Base-by-base conservation (phyloP, 1,140 invertebrate species). In the Globodera rostochiensis region DNA sequence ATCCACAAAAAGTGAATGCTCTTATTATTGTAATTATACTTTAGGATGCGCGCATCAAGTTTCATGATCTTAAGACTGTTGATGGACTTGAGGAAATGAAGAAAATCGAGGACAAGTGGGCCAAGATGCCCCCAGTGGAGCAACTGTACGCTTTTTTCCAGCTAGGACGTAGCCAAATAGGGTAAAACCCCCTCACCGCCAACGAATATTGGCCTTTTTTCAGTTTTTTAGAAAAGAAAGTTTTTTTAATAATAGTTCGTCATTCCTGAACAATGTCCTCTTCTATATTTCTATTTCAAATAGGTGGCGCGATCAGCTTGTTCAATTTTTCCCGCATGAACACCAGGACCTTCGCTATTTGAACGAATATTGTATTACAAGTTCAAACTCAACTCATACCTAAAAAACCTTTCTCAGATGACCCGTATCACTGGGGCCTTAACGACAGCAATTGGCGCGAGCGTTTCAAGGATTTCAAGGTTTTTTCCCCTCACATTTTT, bases 41-140 rank as follows among this genome's bases (percentile, higher is more conserved):
- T 53, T 69, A 85, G 84, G 85, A 90, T 25, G 83, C 82, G 15
- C 87, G 88, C 70, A 80, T 84, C 46, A 82, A 87, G 76, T 80
- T 90, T 69, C 86, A 90, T 74, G 84, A 84, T 7, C 57, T 81
- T 15, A 89, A 89, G 78, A 83, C 85, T 15, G 84, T 83, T 66
- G 87, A 90, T 77, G 88, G 88, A 21, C 82, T 84, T 57, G 80
- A 84, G 53, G 88, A 89, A 71, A 88, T 87, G 57, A 87, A 89
- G 83, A 90, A 89, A 75, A 81, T 88, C 13, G 88, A 89, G 80
- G 89, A 85, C 15, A 89, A 89, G 70, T 89, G 88, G 88, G 86
- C 89, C 11, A 88, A 87, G 46, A 87, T 87, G 74, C 88, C 88
- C 19, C 89, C 88, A 71, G 83, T 89, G 25, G 88, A 89, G 73